Evolutionary conservation across 2,888 invertebrate species (phyloP).

Genomic region (Odontocolon sp.): DNA sequence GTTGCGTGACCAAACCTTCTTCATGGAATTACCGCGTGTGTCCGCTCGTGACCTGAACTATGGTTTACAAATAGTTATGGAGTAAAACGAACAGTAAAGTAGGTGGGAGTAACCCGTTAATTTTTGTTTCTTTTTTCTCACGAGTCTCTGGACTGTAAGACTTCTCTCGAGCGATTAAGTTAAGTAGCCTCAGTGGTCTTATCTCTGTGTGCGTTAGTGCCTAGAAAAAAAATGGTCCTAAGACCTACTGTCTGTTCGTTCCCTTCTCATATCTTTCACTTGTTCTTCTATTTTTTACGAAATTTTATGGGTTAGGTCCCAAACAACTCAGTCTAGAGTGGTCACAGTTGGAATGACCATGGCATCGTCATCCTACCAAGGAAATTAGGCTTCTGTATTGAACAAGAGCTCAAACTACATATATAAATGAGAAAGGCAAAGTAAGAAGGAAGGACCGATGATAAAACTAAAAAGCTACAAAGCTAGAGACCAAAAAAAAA

Average conservation of each 20-base stretch:
- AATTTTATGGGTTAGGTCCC: conserved; percentile 44
- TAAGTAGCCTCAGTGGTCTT: conserved; percentile 53
- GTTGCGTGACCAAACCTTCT: conserved; percentile 55
- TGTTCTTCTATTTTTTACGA: conserved; percentile 23
- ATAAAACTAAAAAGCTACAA: neutral
- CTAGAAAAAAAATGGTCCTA: conserved; percentile 26
- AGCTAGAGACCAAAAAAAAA: neutral
- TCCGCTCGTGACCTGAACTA: conserved; percentile 4
- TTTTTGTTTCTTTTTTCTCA: conserved; percentile 18
- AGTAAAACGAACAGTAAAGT: conserved; percentile 12
- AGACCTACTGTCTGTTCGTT: conserved; percentile 15
- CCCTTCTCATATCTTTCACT: conserved; percentile 30
- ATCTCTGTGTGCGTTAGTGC: conserved; percentile 33
- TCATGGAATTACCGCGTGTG: conserved; percentile 41
- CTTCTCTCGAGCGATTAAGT: conserved; percentile 54
- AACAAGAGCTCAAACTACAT: conserved; percentile 5
- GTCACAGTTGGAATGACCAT: neutral
- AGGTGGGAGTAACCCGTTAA: conserved; percentile 10
- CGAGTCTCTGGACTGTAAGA: conserved; percentile 42
- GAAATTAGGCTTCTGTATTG: conserved; percentile 9
- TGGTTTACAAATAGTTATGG: conserved; percentile 35
- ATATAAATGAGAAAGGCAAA: neutral
- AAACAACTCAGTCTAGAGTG: neutral
- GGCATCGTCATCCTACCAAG: conserved; percentile 3
- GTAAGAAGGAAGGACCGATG: neutral